Evolutionary conservation across 1,140 invertebrate genomes (phyloP), one percentile per base, ranked within the genome.

Genomic region (Metaphire vulgaris): DNA sequence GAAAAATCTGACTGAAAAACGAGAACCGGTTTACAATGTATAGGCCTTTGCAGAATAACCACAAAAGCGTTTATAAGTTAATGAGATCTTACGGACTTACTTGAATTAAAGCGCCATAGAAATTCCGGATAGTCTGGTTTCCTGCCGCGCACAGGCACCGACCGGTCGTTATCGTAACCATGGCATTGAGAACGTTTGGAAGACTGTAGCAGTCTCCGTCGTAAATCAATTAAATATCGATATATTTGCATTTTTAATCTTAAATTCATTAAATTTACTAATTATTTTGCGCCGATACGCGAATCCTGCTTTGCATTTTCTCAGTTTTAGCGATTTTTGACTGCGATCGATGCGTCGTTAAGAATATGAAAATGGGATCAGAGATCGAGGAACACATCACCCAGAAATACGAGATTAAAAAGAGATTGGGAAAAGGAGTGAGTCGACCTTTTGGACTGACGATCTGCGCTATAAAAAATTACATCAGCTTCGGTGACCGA

Each of bases 381-480:
- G 93, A 95, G 88, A 91, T 96, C 78, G 94, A 97, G 81, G 89
- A 90, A 68, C 92, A 95, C 82, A 93, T 96, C 79, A 89, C 89
- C 41, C 93, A 92, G 85, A 90, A 91, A 81, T 96, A 95, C 84
- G 92, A 95, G 82, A 91, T 97, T 74, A 90, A 93, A 80, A 93
- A 93, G 83, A 88, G 94, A 81, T 88, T 97, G 28, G 96, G 96
- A n/a, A 98, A 98, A 89, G 96, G 96, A 78, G 90, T 91, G 87
- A 88, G 86, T 83, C 15, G 16, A 75, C 21, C 21, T 56, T 56
- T 56, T 21, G 21, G 41, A 56, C 41, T n/a, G n/a, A 56, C 21
- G 6, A 56, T 6, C 41, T 56, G 41, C 41, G 6, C 6, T 12
- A 56, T 56, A 56, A 12, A 6, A 56, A 56, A 21, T 56, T 56